Base-by-base conservation (phyloP, 2,113 vertebrate genomes). In the Rhadina sibilatrix region DNA sequence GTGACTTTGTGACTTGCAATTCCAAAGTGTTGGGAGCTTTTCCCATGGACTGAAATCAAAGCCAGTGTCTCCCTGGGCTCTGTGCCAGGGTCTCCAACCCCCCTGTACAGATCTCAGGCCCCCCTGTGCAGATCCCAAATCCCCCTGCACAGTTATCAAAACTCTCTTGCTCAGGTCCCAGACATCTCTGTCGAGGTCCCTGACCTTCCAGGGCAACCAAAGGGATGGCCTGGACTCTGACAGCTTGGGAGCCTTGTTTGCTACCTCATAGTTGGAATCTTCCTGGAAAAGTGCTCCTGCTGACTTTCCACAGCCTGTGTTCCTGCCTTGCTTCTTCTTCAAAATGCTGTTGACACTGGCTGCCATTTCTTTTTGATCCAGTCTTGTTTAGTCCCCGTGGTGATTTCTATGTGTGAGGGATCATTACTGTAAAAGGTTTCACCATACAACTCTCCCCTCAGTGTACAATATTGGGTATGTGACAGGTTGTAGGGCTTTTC, bases 401-500 rank as follows among this genome's bases (percentile, higher is more conserved):
- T 2, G 6, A 27, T 72, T 90, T 89, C 74, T 82, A 0, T 38
- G 46, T 47, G 19, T 71, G 64, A 82, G n/a, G 86, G 10, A n/a
- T 25, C 54, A 56, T 46, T 27, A 1, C 27, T 18, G 7, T 28
- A 42, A 82, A 69, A 87, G 33, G 57, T 57, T 60, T 89, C 83
- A 64, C 61, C 15, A 16, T 40, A n/a, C 38, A 68, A 4, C 72
- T 92, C 77, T 53, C 44, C 49, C 22, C 31, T 53, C 56, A 30
- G 49, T 60, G 27, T 33, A 65, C 50, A 46, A 20, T 8, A 11
- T 33, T 27, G 21, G 7, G 20, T 0, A 0, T 16, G 5, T 56
- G 50, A 47, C 22, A 74, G 35, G 44, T 70, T 90, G 66, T 63
- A 56, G 52, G 23, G 47, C 30, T 61, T 49, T 90, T 96, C 95